A percentile compares a stretch with the other conserved stretches of the same genome.
Conservation (phyloP, 2,113 vertebrate species). For the Prionailurus viverrinus region DNA sequence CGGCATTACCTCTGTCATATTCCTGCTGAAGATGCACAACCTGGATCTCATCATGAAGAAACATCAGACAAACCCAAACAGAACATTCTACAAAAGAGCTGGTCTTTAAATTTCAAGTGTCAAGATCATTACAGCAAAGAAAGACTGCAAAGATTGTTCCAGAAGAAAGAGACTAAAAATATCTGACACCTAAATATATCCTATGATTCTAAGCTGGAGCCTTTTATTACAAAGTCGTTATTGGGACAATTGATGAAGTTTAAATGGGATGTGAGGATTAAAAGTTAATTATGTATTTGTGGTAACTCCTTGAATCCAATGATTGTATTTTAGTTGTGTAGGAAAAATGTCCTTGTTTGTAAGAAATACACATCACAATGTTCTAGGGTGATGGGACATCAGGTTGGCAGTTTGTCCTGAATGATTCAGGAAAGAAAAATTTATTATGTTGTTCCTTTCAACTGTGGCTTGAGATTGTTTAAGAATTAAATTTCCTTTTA, state of each 20-base stretch:
- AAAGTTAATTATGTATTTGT: not conserved
- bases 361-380: not conserved
- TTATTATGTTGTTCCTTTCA: not conserved
- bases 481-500: conserved; percentile 17
- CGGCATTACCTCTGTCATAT: not conserved
- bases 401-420: not conserved
- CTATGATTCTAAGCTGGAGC: not conserved
- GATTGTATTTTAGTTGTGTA: not conserved
- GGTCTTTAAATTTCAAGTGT: not conserved
- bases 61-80: not conserved
- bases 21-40: not conserved
- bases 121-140: not conserved
- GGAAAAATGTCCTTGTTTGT: not conserved
- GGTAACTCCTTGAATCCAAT: not conserved
- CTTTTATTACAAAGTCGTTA: not conserved
- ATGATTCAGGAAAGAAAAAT: not conserved
- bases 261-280: not conserved
- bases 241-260: not conserved
- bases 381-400: not conserved
- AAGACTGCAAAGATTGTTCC: not conserved
- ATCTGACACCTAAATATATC: not conserved
- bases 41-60: not conserved
- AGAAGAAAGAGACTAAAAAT: not conserved
- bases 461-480: not conserved
- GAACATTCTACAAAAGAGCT: not conserved